Conservation (phyloP, 2,888 invertebrate species). For the Esperia sulphurella region DNA sequence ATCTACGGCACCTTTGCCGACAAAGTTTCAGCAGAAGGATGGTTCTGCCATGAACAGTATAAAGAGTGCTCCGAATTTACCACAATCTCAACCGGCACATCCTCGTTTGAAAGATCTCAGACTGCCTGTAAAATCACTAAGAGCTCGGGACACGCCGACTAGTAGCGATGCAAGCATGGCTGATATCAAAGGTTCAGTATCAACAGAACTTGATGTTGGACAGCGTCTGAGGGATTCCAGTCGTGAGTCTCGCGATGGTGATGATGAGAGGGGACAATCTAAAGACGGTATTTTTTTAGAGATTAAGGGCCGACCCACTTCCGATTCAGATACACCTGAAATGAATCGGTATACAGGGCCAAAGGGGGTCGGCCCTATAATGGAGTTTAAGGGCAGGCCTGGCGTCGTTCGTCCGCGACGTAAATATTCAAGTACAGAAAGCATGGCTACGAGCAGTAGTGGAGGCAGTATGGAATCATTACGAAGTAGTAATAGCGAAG, state of each 20-base stretch:
- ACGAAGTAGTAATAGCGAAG: slow-evolving; percentile 92
- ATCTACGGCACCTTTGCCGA: slow-evolving; percentile 89
- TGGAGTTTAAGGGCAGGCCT: slow-evolving; percentile 82
- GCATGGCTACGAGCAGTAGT: slow-evolving; percentile 92
- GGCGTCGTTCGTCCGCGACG: slow-evolving; percentile 74
- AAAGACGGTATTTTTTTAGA: slow-evolving; percentile 86
- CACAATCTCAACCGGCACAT: slow-evolving; percentile 82
- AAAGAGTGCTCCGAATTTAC: slow-evolving; percentile 88
- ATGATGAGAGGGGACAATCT: slow-evolving; percentile 84
- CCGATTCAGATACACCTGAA: slow-evolving; percentile 77
- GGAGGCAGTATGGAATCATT: slow-evolving; percentile 93
- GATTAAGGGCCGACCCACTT: slow-evolving; percentile 84
- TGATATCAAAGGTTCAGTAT: slow-evolving; percentile 78
- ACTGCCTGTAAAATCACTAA: slow-evolving; percentile 84
- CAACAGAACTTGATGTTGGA: slow-evolving; percentile 69
- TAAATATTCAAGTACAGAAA: slow-evolving; percentile 89
- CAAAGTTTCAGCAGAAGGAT: slow-evolving; percentile 88
- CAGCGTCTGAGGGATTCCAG: slow-evolving; percentile 72
- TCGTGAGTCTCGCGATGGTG: slow-evolving; percentile 81
- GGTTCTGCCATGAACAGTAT: slow-evolving; percentile 87
- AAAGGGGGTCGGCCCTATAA: slow-evolving; percentile 79
- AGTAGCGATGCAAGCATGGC: slow-evolving; percentile 82
- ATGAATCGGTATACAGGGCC: slow-evolving; percentile 76
- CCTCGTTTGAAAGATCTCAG: slow-evolving; percentile 86
- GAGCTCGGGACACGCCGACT: slow-evolving; percentile 80